These are phyloP conservation scores for Muraenolepis orangiensis DNA, from an alignment of 2,797 vertebrate genomes.

Conservation along the genomic window DNA sequence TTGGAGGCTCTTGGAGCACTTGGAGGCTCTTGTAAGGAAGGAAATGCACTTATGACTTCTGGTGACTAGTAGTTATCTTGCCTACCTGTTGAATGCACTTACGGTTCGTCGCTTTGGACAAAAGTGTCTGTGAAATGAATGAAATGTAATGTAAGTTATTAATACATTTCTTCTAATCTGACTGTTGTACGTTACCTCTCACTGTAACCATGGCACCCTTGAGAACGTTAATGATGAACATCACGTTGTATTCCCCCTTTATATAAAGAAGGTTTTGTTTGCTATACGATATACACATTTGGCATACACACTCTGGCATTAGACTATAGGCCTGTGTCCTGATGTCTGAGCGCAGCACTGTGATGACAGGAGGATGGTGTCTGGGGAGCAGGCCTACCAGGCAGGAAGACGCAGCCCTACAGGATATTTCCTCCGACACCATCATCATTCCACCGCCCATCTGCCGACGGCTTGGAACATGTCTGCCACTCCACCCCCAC, in stretches of 20 bases:
- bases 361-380: neutral
- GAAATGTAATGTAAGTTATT: no score
- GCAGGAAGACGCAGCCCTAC: neutral
- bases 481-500: neutral
- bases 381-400: neutral
- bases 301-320: neutral
- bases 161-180: neutral
- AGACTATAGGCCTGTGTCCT: neutral
- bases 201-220: neutral
- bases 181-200: neutral
- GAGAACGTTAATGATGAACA: neutral
- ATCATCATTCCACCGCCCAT: neutral
- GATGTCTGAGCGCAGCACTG: neutral
- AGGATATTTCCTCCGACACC: neutral
- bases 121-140: no score
- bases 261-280: neutral
- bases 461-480: neutral
- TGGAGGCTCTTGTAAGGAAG: no score
- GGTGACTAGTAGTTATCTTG: no score
- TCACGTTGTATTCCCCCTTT: neutral
- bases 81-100: no score
- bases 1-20: no score
- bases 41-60: no score
- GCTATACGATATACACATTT: neutral
- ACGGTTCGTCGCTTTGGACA: no score